Evolutionary conservation across 1,140 invertebrate genomes (phyloP).

Genomic region (Brachionus paranguensis): DNA sequence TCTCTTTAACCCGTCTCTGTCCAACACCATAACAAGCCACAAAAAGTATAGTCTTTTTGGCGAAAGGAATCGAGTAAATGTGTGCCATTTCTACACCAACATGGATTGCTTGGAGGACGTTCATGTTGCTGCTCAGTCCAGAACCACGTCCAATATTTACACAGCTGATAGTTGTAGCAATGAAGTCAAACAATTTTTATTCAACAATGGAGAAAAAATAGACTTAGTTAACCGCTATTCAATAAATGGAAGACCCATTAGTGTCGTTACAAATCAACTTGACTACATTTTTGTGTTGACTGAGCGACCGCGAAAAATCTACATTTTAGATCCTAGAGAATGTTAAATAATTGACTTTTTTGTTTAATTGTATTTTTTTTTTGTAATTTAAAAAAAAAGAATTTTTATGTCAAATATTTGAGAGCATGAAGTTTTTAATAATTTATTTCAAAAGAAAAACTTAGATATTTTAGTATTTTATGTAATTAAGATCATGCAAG

Average conservation of each 20-base stretch:
- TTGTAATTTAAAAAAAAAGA: neutral
- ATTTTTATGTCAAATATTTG: constrained; percentile 16
- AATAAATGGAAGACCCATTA: constrained; percentile 1
- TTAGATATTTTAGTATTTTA: constrained; percentile 25
- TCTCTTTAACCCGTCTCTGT: constrained; percentile 14
- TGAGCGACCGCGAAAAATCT: constrained; percentile 10
- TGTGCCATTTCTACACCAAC: constrained; percentile 27
- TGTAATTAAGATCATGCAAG: neutral
- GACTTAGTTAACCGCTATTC: neutral
- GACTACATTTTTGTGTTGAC: constrained; percentile 33
- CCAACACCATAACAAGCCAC: neutral
- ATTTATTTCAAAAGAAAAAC: neutral
- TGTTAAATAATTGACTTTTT: neutral
- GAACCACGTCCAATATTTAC: neutral
- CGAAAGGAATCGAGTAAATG: neutral
- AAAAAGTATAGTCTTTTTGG: neutral
- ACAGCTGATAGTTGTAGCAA: constrained; percentile 24
- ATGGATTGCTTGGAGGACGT: constrained; percentile 20
- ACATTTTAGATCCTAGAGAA: constrained; percentile 17
- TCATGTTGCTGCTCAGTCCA: neutral
- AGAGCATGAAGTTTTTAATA: constrained; percentile 1
- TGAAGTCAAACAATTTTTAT: constrained; percentile 17
- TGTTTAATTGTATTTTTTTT: neutral
- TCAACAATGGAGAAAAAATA: constrained; percentile 6
- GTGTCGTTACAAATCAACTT: constrained; percentile 12